Conservation (phyloP, 2,797 vertebrate genomes). For the Selene dorsalis region DNA sequence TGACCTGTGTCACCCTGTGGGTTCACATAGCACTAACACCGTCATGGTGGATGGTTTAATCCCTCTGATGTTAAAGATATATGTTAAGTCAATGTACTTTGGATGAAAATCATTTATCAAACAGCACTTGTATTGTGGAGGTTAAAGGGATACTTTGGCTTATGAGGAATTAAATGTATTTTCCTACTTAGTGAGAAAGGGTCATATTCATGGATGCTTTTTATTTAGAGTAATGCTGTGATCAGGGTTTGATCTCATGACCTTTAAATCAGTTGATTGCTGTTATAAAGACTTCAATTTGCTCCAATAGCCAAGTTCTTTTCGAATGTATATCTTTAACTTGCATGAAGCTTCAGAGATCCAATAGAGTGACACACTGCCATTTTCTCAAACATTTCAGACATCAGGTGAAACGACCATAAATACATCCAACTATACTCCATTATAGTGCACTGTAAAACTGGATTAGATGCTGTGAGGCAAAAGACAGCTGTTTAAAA, state of each 20-base stretch:
- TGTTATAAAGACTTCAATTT: background rate
- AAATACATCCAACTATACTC: conserved; percentile 1
- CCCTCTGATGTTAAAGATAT: conserved; percentile 50
- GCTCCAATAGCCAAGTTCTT: background rate
- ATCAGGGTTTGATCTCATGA: background rate
- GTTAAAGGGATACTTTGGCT: conserved; percentile 46
- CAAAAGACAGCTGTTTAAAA: background rate
- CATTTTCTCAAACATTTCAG: background rate
- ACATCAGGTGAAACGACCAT: conserved; percentile 4
- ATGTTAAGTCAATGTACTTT: conserved; percentile 34
- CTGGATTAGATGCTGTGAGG: background rate
- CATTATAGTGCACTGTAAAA: background rate
- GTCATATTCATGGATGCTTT: conserved; percentile 19
- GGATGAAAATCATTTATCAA: conserved; percentile 45
- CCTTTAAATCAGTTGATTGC: conserved; percentile 15
- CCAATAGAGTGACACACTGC: background rate
- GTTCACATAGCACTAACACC: conserved; percentile 26
- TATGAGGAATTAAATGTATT: conserved; percentile 47
- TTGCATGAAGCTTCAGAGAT: background rate
- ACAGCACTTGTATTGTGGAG: conserved; percentile 34
- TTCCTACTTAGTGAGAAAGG: conserved; percentile 30
- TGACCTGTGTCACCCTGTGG: conserved; percentile 21
- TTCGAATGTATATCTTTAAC: too few species aligned
- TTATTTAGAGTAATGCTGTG: conserved; percentile 19
- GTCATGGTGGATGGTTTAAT: conserved; percentile 49